Evolutionary conservation across 2,888 invertebrate species (phyloP).

Genomic region (Zaprionus bogoriensis): DNA sequence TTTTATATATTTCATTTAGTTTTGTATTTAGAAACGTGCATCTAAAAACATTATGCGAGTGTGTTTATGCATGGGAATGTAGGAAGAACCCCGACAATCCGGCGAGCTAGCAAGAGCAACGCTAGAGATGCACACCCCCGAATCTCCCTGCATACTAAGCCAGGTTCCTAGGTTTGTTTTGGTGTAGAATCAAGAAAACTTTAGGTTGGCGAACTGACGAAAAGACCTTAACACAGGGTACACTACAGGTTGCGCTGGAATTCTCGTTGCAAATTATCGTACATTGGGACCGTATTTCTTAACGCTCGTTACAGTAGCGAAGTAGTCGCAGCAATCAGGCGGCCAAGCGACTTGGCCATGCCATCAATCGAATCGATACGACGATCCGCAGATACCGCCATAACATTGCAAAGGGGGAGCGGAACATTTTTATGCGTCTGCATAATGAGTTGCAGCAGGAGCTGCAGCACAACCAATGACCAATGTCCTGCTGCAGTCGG

Average conservation of each 20-base stretch:
- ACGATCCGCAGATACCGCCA: conserved; percentile 10
- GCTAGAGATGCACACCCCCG: too few relatives aligned
- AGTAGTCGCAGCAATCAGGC: conserved; percentile 33
- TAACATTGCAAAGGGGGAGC: conserved; percentile 20
- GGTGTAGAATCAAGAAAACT: too few relatives aligned
- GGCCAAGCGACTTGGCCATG: conserved; percentile 17
- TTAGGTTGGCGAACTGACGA: too few relatives aligned
- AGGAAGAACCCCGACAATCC: too few relatives aligned
- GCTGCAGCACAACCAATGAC: conserved; percentile 24
- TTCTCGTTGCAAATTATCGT: conserved; percentile 73
- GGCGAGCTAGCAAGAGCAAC: too few relatives aligned
- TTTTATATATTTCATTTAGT: too few relatives aligned
- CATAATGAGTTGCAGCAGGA: conserved; percentile 74
- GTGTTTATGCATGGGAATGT: too few relatives aligned
- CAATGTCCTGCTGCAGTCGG: conserved; percentile 47
- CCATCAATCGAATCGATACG: conserved; percentile 39
- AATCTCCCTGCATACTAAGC: too few relatives aligned
- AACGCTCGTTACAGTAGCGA: conserved; percentile 58
- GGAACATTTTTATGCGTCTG: conserved; percentile 71
- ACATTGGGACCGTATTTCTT: conserved; percentile 64
- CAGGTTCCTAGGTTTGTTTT: too few relatives aligned
- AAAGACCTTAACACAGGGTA: too few relatives aligned
- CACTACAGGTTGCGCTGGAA: conserved; percentile 35
- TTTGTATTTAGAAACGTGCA: too few relatives aligned
- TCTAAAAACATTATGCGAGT: too few relatives aligned